A percentile compares a stretch with the other conserved stretches of the same genome.
phyloP scores from a whole-genome alignment of 2,888 invertebrate genomes.

The Meta bourneti region DNA sequence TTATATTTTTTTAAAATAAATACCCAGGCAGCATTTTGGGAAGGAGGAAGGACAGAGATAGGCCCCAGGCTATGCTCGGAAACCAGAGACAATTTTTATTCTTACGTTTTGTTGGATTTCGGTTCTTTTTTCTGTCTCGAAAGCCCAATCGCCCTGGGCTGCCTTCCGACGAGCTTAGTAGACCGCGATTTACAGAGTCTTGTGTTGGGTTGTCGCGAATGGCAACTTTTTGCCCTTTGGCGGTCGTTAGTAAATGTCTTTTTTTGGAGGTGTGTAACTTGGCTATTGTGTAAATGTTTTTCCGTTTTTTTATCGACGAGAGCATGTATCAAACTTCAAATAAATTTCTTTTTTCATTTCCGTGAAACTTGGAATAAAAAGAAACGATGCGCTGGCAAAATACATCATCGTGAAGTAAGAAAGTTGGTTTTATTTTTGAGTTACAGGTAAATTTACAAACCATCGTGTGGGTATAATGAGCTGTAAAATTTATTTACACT shows the following conservation, averaged over 20 bases:
- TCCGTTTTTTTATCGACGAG: background rate
- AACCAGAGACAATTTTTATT: conserved; percentile 69
- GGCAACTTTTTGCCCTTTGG: conserved; percentile 31
- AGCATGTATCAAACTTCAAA: background rate
- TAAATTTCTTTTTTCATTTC: background rate
- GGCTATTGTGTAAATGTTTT: background rate
- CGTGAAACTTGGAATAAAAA: background rate
- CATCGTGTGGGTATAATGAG: too few species aligned
- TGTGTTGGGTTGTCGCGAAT: conserved; percentile 7
- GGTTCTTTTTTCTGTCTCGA: conserved; percentile 36
- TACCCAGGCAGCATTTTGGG: conserved; percentile 58
- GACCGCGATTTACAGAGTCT: conserved; percentile 68
- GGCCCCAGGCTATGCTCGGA: conserved; percentile 54
- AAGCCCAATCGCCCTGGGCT: conserved; percentile 64
- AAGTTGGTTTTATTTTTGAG: background rate
- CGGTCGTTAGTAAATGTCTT: background rate
- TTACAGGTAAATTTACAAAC: background rate
- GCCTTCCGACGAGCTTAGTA: conserved; percentile 69
- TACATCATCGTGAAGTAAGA: background rate
- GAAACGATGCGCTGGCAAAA: background rate
- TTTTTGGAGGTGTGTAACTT: background rate
- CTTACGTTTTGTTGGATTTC: conserved; percentile 42
- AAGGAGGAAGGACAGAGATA: conserved; percentile 50
- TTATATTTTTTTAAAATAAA: conserved; percentile 73
- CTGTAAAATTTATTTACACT: too few species aligned